Evolutionary conservation across 2,888 invertebrate species (phyloP), one percentile per base, ranked within the genome.

Genomic region (Microdon myrmicae): DNA sequence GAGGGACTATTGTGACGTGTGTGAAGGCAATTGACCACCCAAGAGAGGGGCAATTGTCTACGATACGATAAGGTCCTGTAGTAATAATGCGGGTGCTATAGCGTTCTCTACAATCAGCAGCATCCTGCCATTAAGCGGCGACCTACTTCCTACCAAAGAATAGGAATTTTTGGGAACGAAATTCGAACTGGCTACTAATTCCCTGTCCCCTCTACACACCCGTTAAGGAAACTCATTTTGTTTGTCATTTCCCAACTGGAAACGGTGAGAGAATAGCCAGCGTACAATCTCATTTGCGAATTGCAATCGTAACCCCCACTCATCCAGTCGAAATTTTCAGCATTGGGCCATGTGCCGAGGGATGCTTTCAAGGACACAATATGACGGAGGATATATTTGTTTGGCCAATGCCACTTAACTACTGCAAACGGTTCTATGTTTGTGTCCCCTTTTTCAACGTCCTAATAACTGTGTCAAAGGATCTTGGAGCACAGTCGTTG

Each of bases 381-480:
- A 7, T 37, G 22, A 35, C 47, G 53, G 64, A 47, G 58, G 29
- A 47, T 51, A 64, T 51, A 58, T 64, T 51, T 64, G 58, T 39
- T 53, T 64, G 51, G 41, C 64, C 58, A 47, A 41, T 47, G 64
- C 51, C 58, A 64, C 58, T 64, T 64, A 51, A 58, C 58, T 58
- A n/a, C 58, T 56, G 64, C 64, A 64, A 58, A 32, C 38, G 53
- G 37, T 53, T 43, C 58, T 37, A 58, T 58, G 45, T 49, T 64
- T 64, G 41, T 31, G 31, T 25, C 20, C 37, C 12, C 12, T 10
- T 9, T n/a, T 5, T 5, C 31, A 3, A 9, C n/a, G n/a, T n/a
- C n/a, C n/a, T 49, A 45, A 38, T 64, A 64, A 58, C 58, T 58
- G 58, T 64, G 64, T 64, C 64, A 64, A 58, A 58, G 51, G 45